Percentiles rank a stretch among this genome's conserved stretches.
Conservation (phyloP, 37 sponge, comb jelly and placozoan species). For the Petrosia ficiformis region DNA sequence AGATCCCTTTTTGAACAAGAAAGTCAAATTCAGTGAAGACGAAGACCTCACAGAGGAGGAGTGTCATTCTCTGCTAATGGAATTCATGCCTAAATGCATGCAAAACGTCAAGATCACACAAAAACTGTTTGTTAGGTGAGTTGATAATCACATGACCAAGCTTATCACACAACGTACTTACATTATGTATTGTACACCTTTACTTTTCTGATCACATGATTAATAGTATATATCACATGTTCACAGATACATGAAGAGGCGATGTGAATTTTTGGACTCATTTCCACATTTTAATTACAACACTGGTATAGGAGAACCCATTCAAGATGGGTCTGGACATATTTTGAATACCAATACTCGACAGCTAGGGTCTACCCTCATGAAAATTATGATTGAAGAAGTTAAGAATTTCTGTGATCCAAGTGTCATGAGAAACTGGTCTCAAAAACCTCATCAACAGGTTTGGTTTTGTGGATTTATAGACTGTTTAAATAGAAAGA, state of each 20-base stretch:
- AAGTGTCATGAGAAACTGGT: constrained; percentile 61
- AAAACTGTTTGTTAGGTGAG: constrained; percentile 73
- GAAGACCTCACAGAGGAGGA: constrained; percentile 31
- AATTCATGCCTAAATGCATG: constrained; percentile 52
- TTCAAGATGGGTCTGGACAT: constrained; percentile 24
- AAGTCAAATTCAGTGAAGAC: constrained; percentile 53
- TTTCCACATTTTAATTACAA: constrained; percentile 73
- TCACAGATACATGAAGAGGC: constrained; percentile 74
- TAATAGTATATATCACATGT: background rate
- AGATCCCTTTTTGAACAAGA: background rate
- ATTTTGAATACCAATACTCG: constrained; percentile 47
- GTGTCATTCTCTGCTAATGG: constrained; percentile 53
- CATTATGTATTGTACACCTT: background rate
- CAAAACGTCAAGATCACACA: constrained; percentile 56
- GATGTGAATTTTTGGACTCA: constrained; percentile 65
- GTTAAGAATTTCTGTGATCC: constrained; percentile 74
- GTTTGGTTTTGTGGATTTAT: constrained; percentile 16
- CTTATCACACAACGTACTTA: background rate
- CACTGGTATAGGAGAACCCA: constrained; percentile 58
- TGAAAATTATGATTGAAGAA: constrained; percentile 80
- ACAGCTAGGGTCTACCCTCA: constrained; percentile 76
- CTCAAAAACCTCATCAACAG: constrained; percentile 65
- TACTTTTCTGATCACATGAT: background rate
- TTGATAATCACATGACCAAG: background rate
- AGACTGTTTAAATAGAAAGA: too few species aligned